Evolutionary conservation across 2,797 vertebrate species (phyloP).

Genomic region (Amazona ochrocephala): DNA sequence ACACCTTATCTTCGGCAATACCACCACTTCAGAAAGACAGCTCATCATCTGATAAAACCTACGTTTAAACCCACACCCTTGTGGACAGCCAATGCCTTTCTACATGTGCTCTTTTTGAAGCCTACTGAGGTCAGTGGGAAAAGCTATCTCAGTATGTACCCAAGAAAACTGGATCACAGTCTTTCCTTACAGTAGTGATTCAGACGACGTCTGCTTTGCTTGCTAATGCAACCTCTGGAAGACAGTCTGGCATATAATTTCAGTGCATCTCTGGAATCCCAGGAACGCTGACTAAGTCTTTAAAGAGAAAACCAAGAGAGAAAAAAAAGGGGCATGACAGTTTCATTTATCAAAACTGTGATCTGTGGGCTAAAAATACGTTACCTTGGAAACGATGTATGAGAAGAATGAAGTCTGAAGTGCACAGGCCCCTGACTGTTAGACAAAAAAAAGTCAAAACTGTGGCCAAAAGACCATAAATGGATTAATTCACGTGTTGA

Average conservation of each 20-base stretch:
- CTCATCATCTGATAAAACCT: background rate
- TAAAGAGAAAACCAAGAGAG: background rate
- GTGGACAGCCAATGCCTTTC: background rate
- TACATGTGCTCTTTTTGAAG: background rate
- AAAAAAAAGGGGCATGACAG: accelerated
- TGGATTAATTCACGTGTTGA: background rate
- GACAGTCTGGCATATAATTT: background rate
- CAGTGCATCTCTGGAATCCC: background rate
- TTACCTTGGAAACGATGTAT: background rate
- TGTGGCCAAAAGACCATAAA: background rate
- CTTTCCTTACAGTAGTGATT: background rate
- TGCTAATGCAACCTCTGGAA: background rate
- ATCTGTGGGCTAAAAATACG: background rate
- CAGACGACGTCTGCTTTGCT: background rate
- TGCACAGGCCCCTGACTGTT: background rate
- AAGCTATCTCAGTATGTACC: background rate
- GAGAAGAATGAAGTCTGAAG: background rate
- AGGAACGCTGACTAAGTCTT: background rate
- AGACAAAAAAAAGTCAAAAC: background rate
- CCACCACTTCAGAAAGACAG: background rate
- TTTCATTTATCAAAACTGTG: background rate
- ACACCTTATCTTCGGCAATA: background rate
- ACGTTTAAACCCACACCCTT: background rate
- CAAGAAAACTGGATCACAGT: background rate
- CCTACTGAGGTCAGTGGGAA: background rate